phyloP scores from a whole-genome alignment of 2,888 invertebrate genomes.

The Torymus tubicola region DNA sequence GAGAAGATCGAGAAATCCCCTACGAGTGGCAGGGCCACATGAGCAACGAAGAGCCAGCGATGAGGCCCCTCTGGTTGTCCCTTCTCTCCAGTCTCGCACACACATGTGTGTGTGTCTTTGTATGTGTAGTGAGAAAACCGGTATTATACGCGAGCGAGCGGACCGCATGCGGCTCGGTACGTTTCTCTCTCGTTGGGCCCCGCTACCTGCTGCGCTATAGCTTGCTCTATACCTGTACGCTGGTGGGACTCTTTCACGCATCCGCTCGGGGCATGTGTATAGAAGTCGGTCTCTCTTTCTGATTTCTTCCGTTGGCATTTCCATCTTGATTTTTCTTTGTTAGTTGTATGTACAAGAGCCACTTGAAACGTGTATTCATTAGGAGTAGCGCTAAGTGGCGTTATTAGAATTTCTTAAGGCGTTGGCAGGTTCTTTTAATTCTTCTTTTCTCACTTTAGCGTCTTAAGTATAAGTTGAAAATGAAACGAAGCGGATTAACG shows the following conservation, averaged over 20 bases:
- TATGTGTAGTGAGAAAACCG: neutral
- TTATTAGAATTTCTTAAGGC: no score
- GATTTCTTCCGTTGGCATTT: no score
- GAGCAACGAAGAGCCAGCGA: constrained; percentile 31
- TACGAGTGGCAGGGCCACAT: constrained; percentile 56
- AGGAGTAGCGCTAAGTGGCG: no score
- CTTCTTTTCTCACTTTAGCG: neutral
- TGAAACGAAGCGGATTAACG: constrained; percentile 68
- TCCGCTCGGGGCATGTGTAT: no score
- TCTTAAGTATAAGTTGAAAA: neutral
- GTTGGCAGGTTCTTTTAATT: no score
- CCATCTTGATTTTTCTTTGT: no score
- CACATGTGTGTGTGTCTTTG: neutral
- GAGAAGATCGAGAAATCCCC: constrained; percentile 58
- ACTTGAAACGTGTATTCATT: no score
- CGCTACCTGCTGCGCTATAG: neutral
- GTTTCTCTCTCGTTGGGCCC: neutral
- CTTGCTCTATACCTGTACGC: neutral
- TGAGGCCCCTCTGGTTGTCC: constrained; percentile 44
- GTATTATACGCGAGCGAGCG: no score
- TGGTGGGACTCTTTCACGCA: neutral
- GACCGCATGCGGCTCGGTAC: neutral
- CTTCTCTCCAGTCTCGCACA: neutral
- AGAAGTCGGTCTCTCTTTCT: no score
- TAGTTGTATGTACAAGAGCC: no score